These are phyloP conservation scores for Aeoliscus strigatus DNA, from an alignment of 2,797 vertebrate genomes.

Conservation along the genomic window DNA sequence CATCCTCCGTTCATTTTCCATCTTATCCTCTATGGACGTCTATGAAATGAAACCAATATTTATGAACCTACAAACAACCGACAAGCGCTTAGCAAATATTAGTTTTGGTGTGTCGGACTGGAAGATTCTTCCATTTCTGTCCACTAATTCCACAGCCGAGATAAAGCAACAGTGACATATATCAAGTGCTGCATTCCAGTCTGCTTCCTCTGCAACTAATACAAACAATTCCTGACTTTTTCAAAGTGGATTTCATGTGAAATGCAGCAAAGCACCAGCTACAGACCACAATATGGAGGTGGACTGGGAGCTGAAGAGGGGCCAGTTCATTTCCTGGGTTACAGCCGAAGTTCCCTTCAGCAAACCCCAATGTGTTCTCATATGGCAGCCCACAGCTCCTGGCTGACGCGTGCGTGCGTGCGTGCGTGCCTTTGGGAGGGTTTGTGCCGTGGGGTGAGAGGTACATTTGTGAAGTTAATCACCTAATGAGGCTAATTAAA, in stretches of 20 bases:
- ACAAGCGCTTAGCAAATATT: conserved; percentile 48
- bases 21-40: conserved; percentile 46
- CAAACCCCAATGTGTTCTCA: too few relatives aligned
- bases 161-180: conserved; percentile 27
- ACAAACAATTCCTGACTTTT: too few relatives aligned
- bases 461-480: conserved; percentile 80
- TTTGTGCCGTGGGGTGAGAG: conserved; percentile 68
- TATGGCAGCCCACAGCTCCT: too few relatives aligned
- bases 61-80: conserved; percentile 43
- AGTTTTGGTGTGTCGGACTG: conserved; percentile 35
- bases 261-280: too few relatives aligned
- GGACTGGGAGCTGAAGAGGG: too few relatives aligned
- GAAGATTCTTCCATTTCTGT: conserved; percentile 26
- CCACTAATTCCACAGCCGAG: conserved; percentile 6
- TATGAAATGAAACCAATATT: conserved; percentile 62
- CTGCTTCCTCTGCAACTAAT: conserved; percentile 9
- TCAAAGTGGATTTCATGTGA: too few relatives aligned
- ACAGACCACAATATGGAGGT: too few relatives aligned
- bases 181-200: conserved; percentile 15
- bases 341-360: too few relatives aligned
- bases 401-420: conserved; percentile 67
- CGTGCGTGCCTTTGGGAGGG: conserved; percentile 69
- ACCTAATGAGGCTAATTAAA: conserved; percentile 82
- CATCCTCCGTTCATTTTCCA: conserved; percentile 61
- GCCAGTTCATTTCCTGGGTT: too few relatives aligned